A percentile compares a stretch with the other conserved stretches of the same genome.
Evolutionary conservation across 2,113 vertebrate genomes (phyloP).

Genomic region (Leptosomus discolor): DNA sequence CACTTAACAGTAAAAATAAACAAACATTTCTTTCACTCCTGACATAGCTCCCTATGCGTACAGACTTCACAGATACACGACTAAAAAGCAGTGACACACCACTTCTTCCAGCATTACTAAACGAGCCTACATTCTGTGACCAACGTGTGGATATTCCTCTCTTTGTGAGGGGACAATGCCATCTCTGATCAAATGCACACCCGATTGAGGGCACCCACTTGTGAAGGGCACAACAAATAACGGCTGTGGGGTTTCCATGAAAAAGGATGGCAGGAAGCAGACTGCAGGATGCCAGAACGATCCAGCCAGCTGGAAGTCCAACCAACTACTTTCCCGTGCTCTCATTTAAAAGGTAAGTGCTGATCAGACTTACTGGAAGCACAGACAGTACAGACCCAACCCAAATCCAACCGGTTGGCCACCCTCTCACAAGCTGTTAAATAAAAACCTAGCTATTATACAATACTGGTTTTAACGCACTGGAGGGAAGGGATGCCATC

Average conservation of each 20-base stretch:
- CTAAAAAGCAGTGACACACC: not conserved
- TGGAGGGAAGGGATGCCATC: not conserved
- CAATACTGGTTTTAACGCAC: not conserved
- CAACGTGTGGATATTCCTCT: not conserved
- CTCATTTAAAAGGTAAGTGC: not conserved
- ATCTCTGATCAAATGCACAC: not conserved
- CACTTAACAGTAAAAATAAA: not conserved
- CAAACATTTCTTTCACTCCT: not conserved
- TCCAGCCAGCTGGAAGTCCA: not conserved
- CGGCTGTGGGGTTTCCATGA: not conserved
- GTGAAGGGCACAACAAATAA: not conserved
- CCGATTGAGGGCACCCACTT: accelerated
- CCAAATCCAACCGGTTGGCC: not conserved
- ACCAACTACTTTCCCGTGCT: not conserved
- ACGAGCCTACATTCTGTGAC: accelerated
- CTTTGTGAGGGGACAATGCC: not conserved
- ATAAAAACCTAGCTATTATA: not conserved
- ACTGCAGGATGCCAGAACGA: not conserved
- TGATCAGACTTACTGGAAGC: not conserved
- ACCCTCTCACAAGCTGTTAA: not conserved
- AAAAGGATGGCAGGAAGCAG: not conserved
- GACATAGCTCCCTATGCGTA: not conserved
- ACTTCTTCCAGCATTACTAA: not conserved
- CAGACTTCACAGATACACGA: not conserved
- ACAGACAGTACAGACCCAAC: not conserved